Conservation (phyloP, 2,888 invertebrate species). For the Dryomyza anilis region DNA sequence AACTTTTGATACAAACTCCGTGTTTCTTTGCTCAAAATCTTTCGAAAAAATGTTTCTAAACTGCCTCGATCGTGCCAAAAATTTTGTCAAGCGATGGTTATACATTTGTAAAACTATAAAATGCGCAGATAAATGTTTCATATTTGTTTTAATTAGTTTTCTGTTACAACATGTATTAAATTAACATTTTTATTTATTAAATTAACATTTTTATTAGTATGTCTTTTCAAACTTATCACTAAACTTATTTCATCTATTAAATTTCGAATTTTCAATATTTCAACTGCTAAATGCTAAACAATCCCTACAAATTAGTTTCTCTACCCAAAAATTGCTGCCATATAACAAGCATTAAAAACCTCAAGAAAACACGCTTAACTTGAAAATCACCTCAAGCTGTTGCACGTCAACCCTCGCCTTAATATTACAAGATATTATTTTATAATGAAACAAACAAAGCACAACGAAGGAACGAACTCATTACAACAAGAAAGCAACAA, state of each 20-base stretch:
- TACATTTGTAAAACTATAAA: too few species aligned
- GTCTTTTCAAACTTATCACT: too few species aligned
- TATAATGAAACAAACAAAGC: conserved; percentile 22
- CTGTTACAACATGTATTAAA: too few species aligned
- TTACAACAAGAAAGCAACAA: conserved; percentile 54
- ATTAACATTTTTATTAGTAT: too few species aligned
- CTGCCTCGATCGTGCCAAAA: too few species aligned
- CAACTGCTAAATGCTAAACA: conserved; percentile 8
- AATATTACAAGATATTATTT: conserved; percentile 32
- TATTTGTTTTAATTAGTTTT: too few species aligned
- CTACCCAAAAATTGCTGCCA: conserved; percentile 35
- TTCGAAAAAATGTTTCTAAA: too few species aligned
- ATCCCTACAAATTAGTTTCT: conserved; percentile 44
- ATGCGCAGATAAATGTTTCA: too few species aligned
- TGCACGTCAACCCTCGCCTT: conserved; percentile 43
- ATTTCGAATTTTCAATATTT: neutral
- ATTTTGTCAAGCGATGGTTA: too few species aligned
- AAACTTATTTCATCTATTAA: neutral
- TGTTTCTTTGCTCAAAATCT: too few species aligned
- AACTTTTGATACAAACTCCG: too few species aligned
- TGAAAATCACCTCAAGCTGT: conserved; percentile 58
- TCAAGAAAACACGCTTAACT: conserved; percentile 35
- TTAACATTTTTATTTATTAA: too few species aligned
- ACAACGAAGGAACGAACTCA: conserved; percentile 49
- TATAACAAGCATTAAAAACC: conserved; percentile 14